Conservation (phyloP, 2,888 invertebrate genomes). For the Dicycla oo region DNA sequence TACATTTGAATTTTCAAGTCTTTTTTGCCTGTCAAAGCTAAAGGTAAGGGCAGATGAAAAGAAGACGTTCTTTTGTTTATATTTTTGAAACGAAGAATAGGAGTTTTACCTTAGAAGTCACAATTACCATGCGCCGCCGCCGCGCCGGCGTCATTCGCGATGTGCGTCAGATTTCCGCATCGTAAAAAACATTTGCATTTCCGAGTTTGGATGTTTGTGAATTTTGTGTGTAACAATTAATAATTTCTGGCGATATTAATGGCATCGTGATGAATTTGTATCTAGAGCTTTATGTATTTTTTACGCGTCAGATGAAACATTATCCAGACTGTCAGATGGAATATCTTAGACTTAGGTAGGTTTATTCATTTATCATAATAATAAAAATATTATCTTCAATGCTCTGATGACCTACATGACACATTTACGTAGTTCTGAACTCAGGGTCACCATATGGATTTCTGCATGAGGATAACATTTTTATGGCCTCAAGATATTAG, state of each 20-base stretch:
- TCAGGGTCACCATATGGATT: conserved; percentile 38
- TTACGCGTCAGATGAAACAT: conserved; percentile 4
- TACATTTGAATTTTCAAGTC: conserved; percentile 12
- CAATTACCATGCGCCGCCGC: conserved; percentile 4
- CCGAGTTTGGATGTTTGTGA: conserved; percentile 1
- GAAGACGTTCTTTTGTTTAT: not conserved
- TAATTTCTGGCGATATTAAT: conserved; percentile 12
- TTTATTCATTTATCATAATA: not conserved
- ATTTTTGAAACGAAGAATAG: conserved; percentile 1
- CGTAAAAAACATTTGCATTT: conserved; percentile 16
- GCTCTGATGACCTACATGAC: conserved; percentile 33
- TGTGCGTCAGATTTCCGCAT: conserved; percentile 34
- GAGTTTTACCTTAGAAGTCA: conserved; percentile 26
- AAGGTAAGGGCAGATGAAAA: not conserved
- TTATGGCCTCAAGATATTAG: conserved; percentile 27
- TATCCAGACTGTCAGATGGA: conserved; percentile 10
- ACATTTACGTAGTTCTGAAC: conserved; percentile 23
- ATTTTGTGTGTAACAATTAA: not conserved
- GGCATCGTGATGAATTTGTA: conserved; percentile 6
- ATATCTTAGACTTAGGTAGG: not conserved
- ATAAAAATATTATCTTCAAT: conserved; percentile 13
- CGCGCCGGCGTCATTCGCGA: not conserved
- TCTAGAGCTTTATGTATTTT: not conserved
- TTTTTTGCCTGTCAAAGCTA: conserved; percentile 25
- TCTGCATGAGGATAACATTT: conserved; percentile 25